A percentile compares a stretch with the other conserved stretches of the same genome.
phyloP scores from a whole-genome alignment of 2,797 vertebrate genomes.

The Lepilemur septentrionalis region DNA sequence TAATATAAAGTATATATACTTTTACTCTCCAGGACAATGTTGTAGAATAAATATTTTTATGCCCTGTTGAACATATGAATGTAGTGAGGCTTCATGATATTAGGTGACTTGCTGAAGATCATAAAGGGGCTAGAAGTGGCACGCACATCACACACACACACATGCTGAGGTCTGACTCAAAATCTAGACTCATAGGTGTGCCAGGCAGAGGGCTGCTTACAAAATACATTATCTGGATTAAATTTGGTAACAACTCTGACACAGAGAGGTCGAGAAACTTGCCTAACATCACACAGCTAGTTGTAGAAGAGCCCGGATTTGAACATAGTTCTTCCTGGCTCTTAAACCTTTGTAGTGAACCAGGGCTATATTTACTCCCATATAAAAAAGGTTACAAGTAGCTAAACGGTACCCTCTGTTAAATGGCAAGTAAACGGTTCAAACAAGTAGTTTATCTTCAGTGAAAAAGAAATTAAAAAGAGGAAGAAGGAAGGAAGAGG shows the following conservation, averaged over 20 bases:
- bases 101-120: background rate
- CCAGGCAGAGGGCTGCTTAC: background rate
- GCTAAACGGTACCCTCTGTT: background rate
- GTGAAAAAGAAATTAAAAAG: background rate
- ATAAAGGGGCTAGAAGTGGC: background rate
- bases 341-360: background rate
- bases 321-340: background rate
- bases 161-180: background rate
- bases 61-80: background rate
- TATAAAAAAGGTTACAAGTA: background rate
- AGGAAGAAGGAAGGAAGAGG: background rate
- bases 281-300: background rate
- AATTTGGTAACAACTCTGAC: background rate
- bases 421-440: background rate
- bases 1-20: background rate
- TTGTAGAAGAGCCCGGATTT: background rate
- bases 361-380: background rate
- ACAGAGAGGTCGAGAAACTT: background rate
- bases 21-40: background rate
- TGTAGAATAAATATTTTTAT: background rate
- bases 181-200: background rate
- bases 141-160: no score
- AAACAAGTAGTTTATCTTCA: background rate
- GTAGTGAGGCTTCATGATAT: background rate
- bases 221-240: background rate